Base-by-base conservation (phyloP, 2,797 vertebrate species). In the Gorsachius magnificus region DNA sequence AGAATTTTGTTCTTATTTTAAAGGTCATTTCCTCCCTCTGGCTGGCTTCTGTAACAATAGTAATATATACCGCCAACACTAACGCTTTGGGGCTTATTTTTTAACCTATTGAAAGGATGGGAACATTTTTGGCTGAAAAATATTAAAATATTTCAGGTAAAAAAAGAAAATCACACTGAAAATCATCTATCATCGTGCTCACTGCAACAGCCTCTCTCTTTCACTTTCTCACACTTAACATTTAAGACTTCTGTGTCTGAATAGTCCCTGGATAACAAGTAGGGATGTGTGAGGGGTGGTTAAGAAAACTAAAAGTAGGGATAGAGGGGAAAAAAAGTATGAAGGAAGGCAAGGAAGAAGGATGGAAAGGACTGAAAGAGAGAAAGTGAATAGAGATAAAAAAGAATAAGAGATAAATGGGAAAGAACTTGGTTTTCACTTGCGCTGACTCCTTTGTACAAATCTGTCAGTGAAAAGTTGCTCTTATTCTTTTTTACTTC, bases 11-110 rank as follows among this genome's bases (percentile, higher is more conserved):
- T 93, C 89, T 92, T 90, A 68, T 96, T 96, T 93, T 89, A 96
- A 96, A 97, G 94, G 95, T 97, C 92, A 96, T 90, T 95, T 88
- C 80, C 83, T 95, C 86, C 92, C 95, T 75, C 65, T 74, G 72
- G 78, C 84, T 91, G 82, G 28, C 36, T 93, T 75, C 86, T 66
- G 36, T 89, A 85, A 92, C 94, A 96, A 93, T 81, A 93, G 81
- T 83, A 96, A 92, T 96, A 96, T 86, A 76, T 72, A 84, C 66
- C 83, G 92, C 60, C 80, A 87, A 64, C 76, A 95, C 35, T 21
- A 83, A 81, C 53, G 70, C 68, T 92, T 92, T 69, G 93, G 78
- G 64, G 75, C 41, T 93, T 96, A 85, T 87, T 89, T 90, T 79
- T 92, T 89, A 95, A 93, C 63, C 46, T 90, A 85, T 50, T 95